Percentiles rank a stretch among this genome's conserved stretches.
phyloP scores from a whole-genome alignment of 2,888 invertebrate genomes.

The Scelioninae gen. 2 region DNA sequence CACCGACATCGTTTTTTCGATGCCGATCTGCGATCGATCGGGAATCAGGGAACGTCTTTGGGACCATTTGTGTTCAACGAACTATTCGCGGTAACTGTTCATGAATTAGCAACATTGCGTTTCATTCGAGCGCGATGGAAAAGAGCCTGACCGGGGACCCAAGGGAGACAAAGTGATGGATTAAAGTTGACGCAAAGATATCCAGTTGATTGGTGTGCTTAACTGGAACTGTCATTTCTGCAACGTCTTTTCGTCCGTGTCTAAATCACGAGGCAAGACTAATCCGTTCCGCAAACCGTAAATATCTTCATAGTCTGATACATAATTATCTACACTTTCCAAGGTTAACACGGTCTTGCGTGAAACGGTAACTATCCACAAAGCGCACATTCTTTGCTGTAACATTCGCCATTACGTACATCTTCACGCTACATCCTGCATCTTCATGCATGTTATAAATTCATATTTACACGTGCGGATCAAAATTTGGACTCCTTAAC shows the following conservation, averaged over 20 bases:
- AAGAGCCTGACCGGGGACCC: no score
- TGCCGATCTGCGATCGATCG: no score
- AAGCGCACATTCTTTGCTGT: conserved; percentile 27
- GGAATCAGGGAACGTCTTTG: no score
- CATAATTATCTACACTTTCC: conserved; percentile 56
- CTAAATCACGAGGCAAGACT: conserved; percentile 47
- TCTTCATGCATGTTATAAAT: conserved; percentile 30
- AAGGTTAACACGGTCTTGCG: conserved; percentile 52
- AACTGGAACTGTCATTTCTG: conserved; percentile 42
- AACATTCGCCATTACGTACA: conserved; percentile 48
- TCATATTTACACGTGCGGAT: conserved; percentile 1
- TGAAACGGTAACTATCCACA: conserved; percentile 47
- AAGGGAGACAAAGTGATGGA: conserved; percentile 5
- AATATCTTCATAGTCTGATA: conserved; percentile 53
- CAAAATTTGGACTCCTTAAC: conserved; percentile 26
- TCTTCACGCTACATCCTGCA: conserved; percentile 48
- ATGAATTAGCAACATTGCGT: background rate
- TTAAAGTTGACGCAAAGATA: conserved; percentile 19
- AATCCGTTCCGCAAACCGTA: conserved; percentile 42
- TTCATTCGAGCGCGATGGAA: no score
- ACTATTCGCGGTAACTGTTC: no score
- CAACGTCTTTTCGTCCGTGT: conserved; percentile 40
- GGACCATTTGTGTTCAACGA: no score
- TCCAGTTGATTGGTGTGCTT: conserved; percentile 32
- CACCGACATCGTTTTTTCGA: conserved; percentile 35